These are phyloP conservation scores for Schlechtendalia chinensis DNA, from an alignment of 1,140 invertebrate species.

Conservation along the genomic window DNA sequence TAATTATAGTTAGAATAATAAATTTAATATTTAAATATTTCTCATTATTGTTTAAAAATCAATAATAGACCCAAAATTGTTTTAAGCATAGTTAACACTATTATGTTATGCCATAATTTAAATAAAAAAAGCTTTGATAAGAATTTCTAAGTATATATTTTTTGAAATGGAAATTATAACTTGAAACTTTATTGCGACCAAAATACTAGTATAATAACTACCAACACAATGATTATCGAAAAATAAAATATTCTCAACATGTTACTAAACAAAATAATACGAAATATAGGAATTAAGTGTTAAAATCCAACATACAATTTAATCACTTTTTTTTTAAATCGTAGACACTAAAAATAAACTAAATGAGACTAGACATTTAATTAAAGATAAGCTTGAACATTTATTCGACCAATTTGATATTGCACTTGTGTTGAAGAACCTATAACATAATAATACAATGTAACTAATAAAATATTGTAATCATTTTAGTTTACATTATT, in stretches of 20 bases:
- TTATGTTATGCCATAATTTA: not conserved
- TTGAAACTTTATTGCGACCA: not conserved
- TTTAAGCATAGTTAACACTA: too few species aligned
- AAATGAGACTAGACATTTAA: conserved; percentile 1
- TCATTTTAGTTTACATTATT: not conserved
- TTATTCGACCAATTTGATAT: conserved; percentile 39
- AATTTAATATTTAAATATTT: too few species aligned
- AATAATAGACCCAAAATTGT: not conserved
- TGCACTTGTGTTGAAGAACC: conserved; percentile 36
- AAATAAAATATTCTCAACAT: too few species aligned
- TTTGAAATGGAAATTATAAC: not conserved
- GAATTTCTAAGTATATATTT: not conserved
- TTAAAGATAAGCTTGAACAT: conserved; percentile 40
- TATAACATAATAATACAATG: conserved; percentile 3
- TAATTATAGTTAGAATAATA: too few species aligned
- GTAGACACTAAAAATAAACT: not conserved
- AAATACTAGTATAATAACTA: not conserved
- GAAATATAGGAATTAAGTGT: too few species aligned
- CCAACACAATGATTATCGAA: not conserved
- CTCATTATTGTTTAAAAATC: not conserved
- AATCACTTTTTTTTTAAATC: not conserved
- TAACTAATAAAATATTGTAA: not conserved
- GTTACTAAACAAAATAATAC: too few species aligned
- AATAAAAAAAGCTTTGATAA: not conserved
- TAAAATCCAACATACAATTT: too few species aligned